Base-by-base conservation (phyloP, 2,888 invertebrate genomes). In the Tineola bisselliella region DNA sequence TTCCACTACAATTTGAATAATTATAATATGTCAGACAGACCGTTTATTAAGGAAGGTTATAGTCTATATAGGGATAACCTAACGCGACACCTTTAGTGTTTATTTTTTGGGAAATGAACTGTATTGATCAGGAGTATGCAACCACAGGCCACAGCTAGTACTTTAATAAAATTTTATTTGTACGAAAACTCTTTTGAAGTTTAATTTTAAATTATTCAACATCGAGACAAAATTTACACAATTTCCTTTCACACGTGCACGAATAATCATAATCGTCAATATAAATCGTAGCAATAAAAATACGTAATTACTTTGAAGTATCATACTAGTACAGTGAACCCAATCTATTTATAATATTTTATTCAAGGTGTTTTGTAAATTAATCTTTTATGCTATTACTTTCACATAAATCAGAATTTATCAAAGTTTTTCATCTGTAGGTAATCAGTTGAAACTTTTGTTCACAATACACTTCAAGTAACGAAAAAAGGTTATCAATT, bases 231-330 rank as follows among this genome's bases (percentile, higher is more conserved):
- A 15, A 48, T 48, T 48, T 48, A 17, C 48, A 48, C 48, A 48
- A 48, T 48, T 48, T 48, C 48, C 48, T 48, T 48, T n/a, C 48
- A 48, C 48, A 48, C 15, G 48, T 48, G 48, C 38, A 38, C 38
- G 10, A 38, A 12, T 38, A 6, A 38, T 38, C n/a, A 38, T 38
- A 38, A 38, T 38, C 38, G 38, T 38, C 38, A 10, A 12, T 38
- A n/a, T 12, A 38, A 3, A n/a, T n/a, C n/a, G 10, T 3, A 10
- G 38, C 38, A 10, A 38, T 38, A 10, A 10, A n/a, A n/a, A 38
- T 38, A 12, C 38, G 38, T 38, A 38, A 10, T 6, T 10, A 38
- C 38, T 38, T 38, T 38, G 38, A 38, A 38, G 38, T 38, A 38
- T n/a, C 38, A 2, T 38, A 10, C 38, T 6, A 4, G 38, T 12